Evolutionary conservation across 2,888 invertebrate genomes (phyloP), one percentile per base, ranked within the genome.

Genomic region (Phyto melanocephala): DNA sequence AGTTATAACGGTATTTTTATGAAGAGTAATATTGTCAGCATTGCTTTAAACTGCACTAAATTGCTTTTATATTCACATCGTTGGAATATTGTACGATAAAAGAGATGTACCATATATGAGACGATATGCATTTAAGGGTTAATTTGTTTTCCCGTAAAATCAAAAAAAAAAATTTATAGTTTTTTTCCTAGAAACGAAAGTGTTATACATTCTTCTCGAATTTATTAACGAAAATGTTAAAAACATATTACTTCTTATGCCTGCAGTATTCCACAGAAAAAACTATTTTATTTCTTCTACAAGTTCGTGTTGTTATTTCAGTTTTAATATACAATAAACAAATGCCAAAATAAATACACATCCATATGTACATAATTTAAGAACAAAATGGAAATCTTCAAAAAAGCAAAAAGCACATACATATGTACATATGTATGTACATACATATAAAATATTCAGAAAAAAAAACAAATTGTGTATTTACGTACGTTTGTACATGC

Each of bases 301-400:
- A 50, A 22, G 6, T 50, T 50, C 11, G 33, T 17, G 56, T 11
- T 17, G 33, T 35, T 56, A 24, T 24, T 45, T 17, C 7, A 10
- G n/a, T 15, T 33, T 52, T 67, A 63, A 28, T 67, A 28, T 42
- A 45, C 35, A 45, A 68, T 68, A 77, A 77, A 77, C 68, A 77
- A 68, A 68, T 65, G 56, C 58, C 58, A 67, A 76, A 71, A 71
- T 40, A 24, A 71, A 60, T 58, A 45, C 6, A 71, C 45, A n/a
- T n/a, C n/a, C n/a, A n/a, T n/a, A n/a, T n/a, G n/a, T n/a, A 33
- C 52, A 54, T 42, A 65, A 65, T 56, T 63, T 15, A 40, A 42
- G 56, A 42, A 40, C 45, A 50, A 75, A 76, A 68, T 76, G 76
- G 76, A 77, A 77, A 68, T 65, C 56, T 65, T 75, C 63, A 63